Evolutionary conservation across 2,113 vertebrate species (phyloP), one percentile per base, ranked within the genome.

Genomic region (Rhinichthys klamathensis): DNA sequence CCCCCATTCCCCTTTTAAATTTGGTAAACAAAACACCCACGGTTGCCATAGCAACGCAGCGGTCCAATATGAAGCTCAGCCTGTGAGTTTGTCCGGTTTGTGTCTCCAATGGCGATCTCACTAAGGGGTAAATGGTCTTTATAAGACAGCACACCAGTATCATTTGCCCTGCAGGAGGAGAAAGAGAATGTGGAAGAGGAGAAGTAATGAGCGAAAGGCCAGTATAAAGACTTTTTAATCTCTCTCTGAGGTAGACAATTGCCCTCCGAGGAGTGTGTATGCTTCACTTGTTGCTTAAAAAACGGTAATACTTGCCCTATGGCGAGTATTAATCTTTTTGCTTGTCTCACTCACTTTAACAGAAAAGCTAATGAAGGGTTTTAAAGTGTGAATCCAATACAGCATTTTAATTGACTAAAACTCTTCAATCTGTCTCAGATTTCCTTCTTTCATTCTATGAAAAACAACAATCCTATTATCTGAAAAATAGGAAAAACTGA

Each of bases 101-200:
- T 97, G 92, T 99, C 97, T 82, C 97, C 97, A 84, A 99, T 96
- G 88, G 97, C 95, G 79, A 99, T 95, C 94, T 98, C 96, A 90
- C 96, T 97, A 90, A 99, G 95, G 63, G 98, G 98, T 89, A 99
- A 96, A 94, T 99, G 98, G 91, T 97, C 97, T 96, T 99, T 99
- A 91, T 97, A 99, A 91, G 96, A 95, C 88, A 99, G 96, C 89
- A 97, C 87, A 72, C 98, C 98, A 0, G 96, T 97, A 90, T 99
- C 97, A 76, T 97, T 98, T 88, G 96, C 93, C 98, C 97, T 99
- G 93, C 13, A 89, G 89, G 91, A 89, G 84, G 25, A 82, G 84
- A 67, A 58, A 58, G 79, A 32, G 89, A 60, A 44, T 74, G 51
- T 61, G 56, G 35, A n/a, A 61, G 35, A 63, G 23, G 9, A 60